Evolutionary conservation across 2,113 vertebrate species (phyloP).

Genomic region (Amblyopsis rosae): DNA sequence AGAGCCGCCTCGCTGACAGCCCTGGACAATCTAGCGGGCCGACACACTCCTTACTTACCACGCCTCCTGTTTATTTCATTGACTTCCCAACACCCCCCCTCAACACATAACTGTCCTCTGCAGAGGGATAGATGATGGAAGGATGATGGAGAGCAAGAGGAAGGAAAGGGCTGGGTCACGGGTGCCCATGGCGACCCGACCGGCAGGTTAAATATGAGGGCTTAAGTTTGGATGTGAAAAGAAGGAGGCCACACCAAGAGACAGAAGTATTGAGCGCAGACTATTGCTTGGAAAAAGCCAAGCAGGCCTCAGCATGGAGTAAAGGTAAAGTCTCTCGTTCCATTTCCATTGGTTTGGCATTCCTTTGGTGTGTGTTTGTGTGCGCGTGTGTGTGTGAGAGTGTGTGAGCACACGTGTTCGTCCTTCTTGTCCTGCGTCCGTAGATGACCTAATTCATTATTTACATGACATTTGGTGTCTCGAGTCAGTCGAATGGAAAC

Average conservation of each 20-base stretch:
- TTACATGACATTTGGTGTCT: conserved; percentile 73
- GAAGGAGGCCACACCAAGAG: not conserved
- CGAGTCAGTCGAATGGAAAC: conserved; percentile 58
- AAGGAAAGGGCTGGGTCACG: conserved; percentile 46
- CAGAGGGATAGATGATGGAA: conserved; percentile 51
- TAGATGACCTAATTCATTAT: conserved; percentile 75
- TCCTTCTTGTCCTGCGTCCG: conserved; percentile 35
- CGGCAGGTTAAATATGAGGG: conserved; percentile 59
- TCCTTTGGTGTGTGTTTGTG: too few relatives aligned
- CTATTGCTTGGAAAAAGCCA: too few relatives aligned
- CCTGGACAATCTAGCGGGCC: conserved; percentile 62
- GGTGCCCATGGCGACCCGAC: conserved; percentile 59
- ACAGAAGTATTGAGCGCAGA: not conserved
- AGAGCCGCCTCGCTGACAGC: conserved; percentile 63
- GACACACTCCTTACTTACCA: conserved; percentile 52
- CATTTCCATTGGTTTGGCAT: too few relatives aligned
- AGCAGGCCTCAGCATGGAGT: too few relatives aligned
- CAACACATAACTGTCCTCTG: conserved; percentile 25
- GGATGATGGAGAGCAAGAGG: conserved; percentile 60
- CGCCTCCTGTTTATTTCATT: conserved; percentile 73
- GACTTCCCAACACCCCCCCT: conserved; percentile 21
- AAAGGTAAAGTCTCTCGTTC: too few relatives aligned
- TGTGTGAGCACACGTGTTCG: conserved; percentile 50
- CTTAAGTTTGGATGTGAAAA: conserved; percentile 19
- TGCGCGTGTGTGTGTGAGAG: not conserved